A percentile compares a stretch with the other conserved stretches of the same genome.
Conservation (phyloP, 2,113 vertebrate genomes). For the Petromus typicus region DNA sequence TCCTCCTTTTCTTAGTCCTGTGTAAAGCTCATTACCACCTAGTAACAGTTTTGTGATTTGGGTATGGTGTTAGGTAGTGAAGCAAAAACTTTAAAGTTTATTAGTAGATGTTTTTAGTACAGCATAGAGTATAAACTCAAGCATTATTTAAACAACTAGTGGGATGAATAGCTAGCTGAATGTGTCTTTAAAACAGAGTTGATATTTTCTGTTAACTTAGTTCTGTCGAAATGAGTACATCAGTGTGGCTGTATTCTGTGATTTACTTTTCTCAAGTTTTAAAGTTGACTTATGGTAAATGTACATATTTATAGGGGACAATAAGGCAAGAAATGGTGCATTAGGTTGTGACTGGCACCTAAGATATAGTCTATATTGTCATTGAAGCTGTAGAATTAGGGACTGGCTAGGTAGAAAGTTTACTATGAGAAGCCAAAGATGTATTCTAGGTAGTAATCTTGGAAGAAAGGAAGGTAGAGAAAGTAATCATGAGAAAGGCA, state of each 20-base stretch:
- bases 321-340: not conserved
- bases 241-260: not conserved
- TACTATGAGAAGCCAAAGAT: not conserved
- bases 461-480: not conserved
- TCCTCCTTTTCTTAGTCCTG: not conserved
- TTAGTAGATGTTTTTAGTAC: not conserved
- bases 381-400: not conserved
- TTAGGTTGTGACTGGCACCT: not conserved
- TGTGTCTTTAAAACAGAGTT: not conserved
- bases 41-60: not conserved
- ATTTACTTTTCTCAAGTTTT: not conserved
- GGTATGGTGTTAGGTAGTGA: not conserved
- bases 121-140: not conserved
- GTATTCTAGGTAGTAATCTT: not conserved
- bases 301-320: not conserved
- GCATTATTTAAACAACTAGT: not conserved
- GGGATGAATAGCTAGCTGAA: not conserved
- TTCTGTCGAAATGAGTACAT: not conserved
- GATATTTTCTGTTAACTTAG: not conserved
- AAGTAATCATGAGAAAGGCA: not conserved
- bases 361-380: fast-evolving
- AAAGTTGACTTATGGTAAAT: not conserved
- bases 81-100: not conserved
- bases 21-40: not conserved
- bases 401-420: not conserved